Evolutionary conservation across 2,888 invertebrate species (phyloP), one percentile per base, ranked within the genome.

Genomic region (Agonopterix alstromeriana): DNA sequence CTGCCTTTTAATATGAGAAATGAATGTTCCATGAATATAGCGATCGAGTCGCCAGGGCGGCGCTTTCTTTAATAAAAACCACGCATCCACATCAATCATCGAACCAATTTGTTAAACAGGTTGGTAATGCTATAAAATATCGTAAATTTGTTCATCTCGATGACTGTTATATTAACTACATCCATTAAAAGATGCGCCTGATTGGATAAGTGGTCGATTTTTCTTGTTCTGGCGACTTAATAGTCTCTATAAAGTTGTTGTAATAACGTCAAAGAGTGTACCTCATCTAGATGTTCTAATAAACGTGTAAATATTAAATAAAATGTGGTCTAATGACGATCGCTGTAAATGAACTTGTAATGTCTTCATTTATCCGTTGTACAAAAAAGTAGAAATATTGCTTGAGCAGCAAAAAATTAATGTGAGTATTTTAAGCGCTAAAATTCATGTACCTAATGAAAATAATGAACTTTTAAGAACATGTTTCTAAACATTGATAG

Each of bases 321-420:
- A 27, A 27, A 27, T 27, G 27, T 27, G 3, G 42, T 14, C 45
- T 48, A 35, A 45, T 43, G 45, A 11, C 41, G 45, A 27, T 41
- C 17, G 48, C 42, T 40, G 42, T 40, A 58, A 62, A 63, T 57
- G 57, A 63, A 60, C 56, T 56, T 53, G 50, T 63, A 63, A 63
- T 63, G 62, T 60, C 62, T 65, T 58, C 51, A 63, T 65, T 27
- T 60, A 61, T 57, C 54, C 48, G 47, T 7, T 7, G 27, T 27
- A 51, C 47, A 55, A 62, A 57, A 58, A 54, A 27, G 46, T 11
- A 54, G 49, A 57, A 52, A 55, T 56, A 59, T 55, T 49, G 47
- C 58, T 42, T 48, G 50, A 47, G 7, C 50, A 45, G 45, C 48
- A 56, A 56, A 56, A 61, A 58, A 55, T 41, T 27, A 27, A 49